A percentile compares a stretch with the other conserved stretches of the same genome.
phyloP scores from a whole-genome alignment of 2,888 invertebrate genomes.

The Perizoma affinitatum region DNA sequence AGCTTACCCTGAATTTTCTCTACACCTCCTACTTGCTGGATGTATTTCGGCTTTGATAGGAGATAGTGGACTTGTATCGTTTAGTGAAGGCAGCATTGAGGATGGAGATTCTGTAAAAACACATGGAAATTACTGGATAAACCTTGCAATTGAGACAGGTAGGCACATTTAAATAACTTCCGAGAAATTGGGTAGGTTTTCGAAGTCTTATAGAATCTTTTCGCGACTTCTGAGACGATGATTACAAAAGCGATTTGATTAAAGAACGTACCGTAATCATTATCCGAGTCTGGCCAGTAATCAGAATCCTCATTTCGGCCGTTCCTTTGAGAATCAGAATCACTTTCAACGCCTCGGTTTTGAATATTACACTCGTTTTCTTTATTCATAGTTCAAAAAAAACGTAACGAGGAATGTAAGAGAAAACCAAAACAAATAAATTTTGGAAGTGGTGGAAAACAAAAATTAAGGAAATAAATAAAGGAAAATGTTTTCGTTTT shows the following conservation, averaged over 20 bases:
- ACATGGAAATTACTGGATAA: not conserved
- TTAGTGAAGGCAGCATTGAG: slow-evolving; percentile 83
- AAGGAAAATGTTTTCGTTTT: not conserved
- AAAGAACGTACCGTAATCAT: slow-evolving; percentile 57
- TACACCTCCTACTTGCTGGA: slow-evolving; percentile 75
- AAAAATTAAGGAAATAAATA: slow-evolving; percentile 8
- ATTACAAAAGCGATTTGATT: slow-evolving; percentile 10
- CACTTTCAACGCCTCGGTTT: slow-evolving; percentile 60
- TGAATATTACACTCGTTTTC: slow-evolving; percentile 61
- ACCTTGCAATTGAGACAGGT: too few relatives aligned
- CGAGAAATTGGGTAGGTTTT: not conserved
- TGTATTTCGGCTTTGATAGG: slow-evolving; percentile 83
- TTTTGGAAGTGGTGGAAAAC: not conserved
- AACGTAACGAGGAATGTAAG: slow-evolving; percentile 27
- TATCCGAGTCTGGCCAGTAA: slow-evolving; percentile 71
- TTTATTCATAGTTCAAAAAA: slow-evolving; percentile 59
- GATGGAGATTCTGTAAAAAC: slow-evolving; percentile 84
- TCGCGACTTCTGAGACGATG: not conserved
- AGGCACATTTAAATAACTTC: too few relatives aligned
- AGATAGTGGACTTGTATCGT: slow-evolving; percentile 84
- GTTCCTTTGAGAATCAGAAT: slow-evolving; percentile 58
- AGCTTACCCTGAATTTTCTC: slow-evolving; percentile 80
- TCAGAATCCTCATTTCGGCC: slow-evolving; percentile 64
- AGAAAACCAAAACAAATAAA: not conserved
- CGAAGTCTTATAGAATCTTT: not conserved